These are phyloP conservation scores for Stenichneumon culpator DNA, from an alignment of 2,888 invertebrate genomes.

Conservation along the genomic window DNA sequence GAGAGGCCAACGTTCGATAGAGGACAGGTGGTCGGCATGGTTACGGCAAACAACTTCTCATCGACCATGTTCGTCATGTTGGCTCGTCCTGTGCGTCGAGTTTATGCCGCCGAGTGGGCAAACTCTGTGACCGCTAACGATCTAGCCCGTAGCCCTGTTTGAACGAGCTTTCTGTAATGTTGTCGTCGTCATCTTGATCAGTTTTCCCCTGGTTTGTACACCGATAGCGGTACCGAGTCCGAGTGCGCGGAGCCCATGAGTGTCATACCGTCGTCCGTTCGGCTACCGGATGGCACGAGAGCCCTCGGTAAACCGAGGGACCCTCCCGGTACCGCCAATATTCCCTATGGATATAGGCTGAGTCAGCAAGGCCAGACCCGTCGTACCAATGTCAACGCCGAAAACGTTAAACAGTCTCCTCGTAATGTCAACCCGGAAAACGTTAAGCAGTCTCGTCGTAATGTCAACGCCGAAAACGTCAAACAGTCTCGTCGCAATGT, in stretches of 20 bases:
- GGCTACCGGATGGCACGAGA: conserved; percentile 64
- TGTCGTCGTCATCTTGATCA: conserved; percentile 59
- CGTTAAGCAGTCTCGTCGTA: conserved; percentile 47
- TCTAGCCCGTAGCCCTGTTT: conserved; percentile 43
- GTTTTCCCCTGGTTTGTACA: conserved; percentile 44
- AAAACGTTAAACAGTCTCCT: conserved; percentile 50
- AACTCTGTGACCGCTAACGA: conserved; percentile 56
- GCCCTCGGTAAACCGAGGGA: conserved; percentile 68
- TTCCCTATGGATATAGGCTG: conserved; percentile 74
- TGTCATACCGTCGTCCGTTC: conserved; percentile 66
- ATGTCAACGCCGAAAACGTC: not conserved
- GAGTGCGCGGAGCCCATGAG: conserved; percentile 50
- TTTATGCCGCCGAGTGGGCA: conserved; percentile 49
- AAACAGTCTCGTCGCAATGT: conserved; percentile 1
- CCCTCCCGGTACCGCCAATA: conserved; percentile 75
- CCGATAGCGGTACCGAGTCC: conserved; percentile 20
- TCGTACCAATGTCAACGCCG: conserved; percentile 24
- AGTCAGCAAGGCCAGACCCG: conserved; percentile 65
- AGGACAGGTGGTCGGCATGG: conserved; percentile 66
- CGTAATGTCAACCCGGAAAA: conserved; percentile 5
- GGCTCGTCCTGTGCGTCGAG: conserved; percentile 56
- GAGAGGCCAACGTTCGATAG: conserved; percentile 52
- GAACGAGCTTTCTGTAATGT: conserved; percentile 62
- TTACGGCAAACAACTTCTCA: conserved; percentile 70
- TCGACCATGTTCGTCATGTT: conserved; percentile 68